Percentiles rank a stretch among this genome's conserved stretches.
Evolutionary conservation across 2,888 invertebrate genomes (phyloP).

Genomic region (Amblyteles armatorius): DNA sequence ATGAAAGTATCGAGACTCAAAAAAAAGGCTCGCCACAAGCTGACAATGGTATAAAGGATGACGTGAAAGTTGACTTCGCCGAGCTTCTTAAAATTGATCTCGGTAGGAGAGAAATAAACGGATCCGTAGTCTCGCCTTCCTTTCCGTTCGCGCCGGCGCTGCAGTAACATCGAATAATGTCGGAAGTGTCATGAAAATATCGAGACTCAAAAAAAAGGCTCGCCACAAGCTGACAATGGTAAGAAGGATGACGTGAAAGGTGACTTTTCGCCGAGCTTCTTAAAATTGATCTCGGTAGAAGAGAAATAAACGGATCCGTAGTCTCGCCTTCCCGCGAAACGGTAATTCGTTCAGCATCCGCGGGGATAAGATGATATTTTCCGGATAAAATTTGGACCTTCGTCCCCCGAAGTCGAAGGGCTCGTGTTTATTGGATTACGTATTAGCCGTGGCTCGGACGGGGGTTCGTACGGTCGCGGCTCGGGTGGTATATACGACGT

Average conservation of each 20-base stretch:
- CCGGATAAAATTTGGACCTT: conserved; percentile 39
- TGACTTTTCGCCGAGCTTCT: background rate
- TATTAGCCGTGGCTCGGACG: conserved; percentile 23
- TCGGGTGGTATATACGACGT: conserved; percentile 40
- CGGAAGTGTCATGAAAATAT: background rate
- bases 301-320: background rate
- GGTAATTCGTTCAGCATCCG: background rate
- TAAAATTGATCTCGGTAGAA: background rate
- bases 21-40: background rate
- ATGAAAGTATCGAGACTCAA: background rate
- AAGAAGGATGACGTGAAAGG: too few relatives aligned
- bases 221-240: background rate
- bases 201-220: background rate
- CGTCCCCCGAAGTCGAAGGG: conserved; percentile 10
- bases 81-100: background rate
- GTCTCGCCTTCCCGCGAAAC: background rate
- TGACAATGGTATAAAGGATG: background rate
- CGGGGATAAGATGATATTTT: conserved; percentile 10
- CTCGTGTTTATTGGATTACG: conserved; percentile 56
- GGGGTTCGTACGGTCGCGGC: conserved; percentile 15
- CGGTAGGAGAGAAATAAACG: background rate
- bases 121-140: background rate
- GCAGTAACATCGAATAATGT: background rate
- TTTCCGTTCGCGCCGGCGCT: too few relatives aligned
- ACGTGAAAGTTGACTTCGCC: too few relatives aligned